Base-by-base conservation (phyloP, 2,888 invertebrate species). In the Listrodromus nycthemerus region DNA sequence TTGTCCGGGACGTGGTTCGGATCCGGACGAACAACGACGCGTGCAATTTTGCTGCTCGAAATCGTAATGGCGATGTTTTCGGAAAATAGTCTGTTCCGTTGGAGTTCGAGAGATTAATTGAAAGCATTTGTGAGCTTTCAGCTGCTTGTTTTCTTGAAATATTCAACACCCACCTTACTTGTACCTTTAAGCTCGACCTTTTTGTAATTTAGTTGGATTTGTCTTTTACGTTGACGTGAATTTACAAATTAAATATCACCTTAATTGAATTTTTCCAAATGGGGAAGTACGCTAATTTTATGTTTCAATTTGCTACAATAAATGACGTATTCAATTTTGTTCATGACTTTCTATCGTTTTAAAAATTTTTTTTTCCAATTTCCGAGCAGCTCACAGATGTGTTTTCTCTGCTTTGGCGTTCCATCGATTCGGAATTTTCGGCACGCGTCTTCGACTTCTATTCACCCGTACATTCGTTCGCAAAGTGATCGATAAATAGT, bases 11-110 rank as follows among this genome's bases (percentile, higher is more conserved):
- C 37, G 55, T 27, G 67, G 48, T 63, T 65, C 58, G 74, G 71
- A 58, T 50, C 55, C 67, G 73, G 66, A 58, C 48, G 67, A 74
- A 66, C 67, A 55, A 58, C 66, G 70, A 65, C 76, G 83, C 61
- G 65, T 50, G 16, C 80, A 73, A 73, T 81, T 84, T 80, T 76
- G 81, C 61, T 77, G 81, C 81, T 30, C 27, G 27, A 61, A 77
- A 67, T 77, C 41, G 21, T 27, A 16, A 24, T 8, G 41, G 71
- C 24, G 37, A 52, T 45, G 13, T 50, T 52, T 19, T 33, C 52
- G 70, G 21, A 30, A 70, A 63, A 74, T 33, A 61, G 33, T 27
- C 41, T 73, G 41, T 45, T 74, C 41, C 6, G 10, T 45, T n/a
- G 13, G 2, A 24, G 48, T 7, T 3, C 7, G 10, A 33, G 7